Conservation (phyloP, 2,113 vertebrate genomes). For the Phalacrocorax brasilianus region DNA sequence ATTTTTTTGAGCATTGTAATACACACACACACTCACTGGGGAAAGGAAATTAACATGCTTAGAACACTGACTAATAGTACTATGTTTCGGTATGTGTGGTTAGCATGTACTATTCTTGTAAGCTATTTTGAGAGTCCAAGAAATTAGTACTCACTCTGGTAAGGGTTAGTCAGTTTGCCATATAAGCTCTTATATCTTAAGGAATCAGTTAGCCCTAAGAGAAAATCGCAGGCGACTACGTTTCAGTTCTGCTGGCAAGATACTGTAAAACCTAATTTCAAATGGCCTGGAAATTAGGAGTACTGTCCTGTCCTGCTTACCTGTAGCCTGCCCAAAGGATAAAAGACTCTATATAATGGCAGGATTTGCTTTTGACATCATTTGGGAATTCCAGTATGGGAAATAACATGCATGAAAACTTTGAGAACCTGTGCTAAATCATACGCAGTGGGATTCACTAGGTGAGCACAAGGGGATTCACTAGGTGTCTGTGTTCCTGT, state of each 20-base stretch:
- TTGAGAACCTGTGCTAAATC: neutral
- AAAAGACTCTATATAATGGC: neutral
- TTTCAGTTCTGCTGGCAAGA: neutral
- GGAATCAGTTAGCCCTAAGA: neutral
- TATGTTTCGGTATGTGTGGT: slow-evolving; percentile 14
- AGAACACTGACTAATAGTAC: neutral
- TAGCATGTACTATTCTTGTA: neutral
- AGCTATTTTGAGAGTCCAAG: neutral
- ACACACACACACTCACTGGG: neutral
- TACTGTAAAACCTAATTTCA: neutral
- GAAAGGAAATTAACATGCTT: neutral
- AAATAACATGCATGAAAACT: neutral
- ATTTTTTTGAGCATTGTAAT: neutral
- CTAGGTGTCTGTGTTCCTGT: neutral
- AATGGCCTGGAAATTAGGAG: neutral
- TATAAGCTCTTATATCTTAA: neutral
- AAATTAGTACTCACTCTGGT: neutral
- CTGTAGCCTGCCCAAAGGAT: neutral
- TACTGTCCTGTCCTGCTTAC: neutral
- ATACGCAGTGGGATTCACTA: neutral
- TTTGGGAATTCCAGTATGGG: neutral
- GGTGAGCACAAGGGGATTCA: neutral
- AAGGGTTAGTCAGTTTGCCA: neutral
- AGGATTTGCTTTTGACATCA: neutral
- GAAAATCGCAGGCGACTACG: neutral